Base-by-base conservation (phyloP, 1,140 invertebrate genomes). In the Wiebesia pumilae region DNA sequence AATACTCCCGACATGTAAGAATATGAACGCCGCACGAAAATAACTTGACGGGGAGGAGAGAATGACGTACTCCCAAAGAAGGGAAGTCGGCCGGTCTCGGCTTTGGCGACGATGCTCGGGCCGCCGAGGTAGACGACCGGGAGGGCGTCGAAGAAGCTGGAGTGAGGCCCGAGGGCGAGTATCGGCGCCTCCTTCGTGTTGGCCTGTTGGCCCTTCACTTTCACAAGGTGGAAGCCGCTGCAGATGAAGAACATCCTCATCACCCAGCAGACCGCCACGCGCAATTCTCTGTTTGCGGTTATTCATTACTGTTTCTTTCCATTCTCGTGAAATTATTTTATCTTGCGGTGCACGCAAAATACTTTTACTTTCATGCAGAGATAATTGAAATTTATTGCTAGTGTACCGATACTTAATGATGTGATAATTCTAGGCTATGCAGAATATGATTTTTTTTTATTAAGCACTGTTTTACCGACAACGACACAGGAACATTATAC, bases 131-230 rank as follows among this genome's bases (percentile, higher is more conserved):
- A 95, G 87, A 97, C 96, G 86, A 97, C 96, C 87, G 96, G 95
- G 87, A 98, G 95, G 82, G 97, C 96, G 94, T 98, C 98, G 93
- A 98, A 97, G 95, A 97, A 98, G 84, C 97, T 96, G 35, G 98
- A 98, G 93, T 99, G 98, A 14, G 98, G 98, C 33, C 97, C 97
- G 77, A 98, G 95, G n/a, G 96, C 96, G 84, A 98, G 93, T 87
- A 99, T 96, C 4, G 97, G 97, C 1, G 98, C 98, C 88, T 97
- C 96, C 88, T 95, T 95, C 27, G 95, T 88, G 3, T 94, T 91
- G 30, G 96, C 96, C 90, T 95, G 94, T 85, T 94, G 94, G 71
- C 97, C 97, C 91, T 96, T 96, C 69, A 96, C 94, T 89, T 94
- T 95, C 85, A 97, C 94, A 90, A 95, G 95, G 88, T 97, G 96